A percentile compares a stretch with the other conserved stretches of the same genome.
phyloP scores from a whole-genome alignment of 2,888 invertebrate genomes.

The Mactromeris polynyma region DNA sequence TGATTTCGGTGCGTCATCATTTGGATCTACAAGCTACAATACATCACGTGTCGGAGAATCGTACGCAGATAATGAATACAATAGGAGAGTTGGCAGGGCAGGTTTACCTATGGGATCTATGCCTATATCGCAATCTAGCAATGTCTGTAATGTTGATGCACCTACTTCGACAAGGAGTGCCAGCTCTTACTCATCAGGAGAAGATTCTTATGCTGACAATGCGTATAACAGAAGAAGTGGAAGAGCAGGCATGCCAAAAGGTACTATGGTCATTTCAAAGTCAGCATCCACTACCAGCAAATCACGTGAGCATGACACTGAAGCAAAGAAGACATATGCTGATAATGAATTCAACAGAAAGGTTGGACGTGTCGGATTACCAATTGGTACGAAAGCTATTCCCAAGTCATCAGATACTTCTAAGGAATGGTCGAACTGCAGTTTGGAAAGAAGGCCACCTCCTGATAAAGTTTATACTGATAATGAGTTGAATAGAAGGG shows the following conservation, averaged over 20 bases:
- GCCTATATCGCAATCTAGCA: neutral
- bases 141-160: too few species aligned
- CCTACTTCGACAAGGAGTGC: too few species aligned
- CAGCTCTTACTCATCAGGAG: neutral
- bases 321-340: slow-evolving; percentile 21
- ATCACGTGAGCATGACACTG: neutral
- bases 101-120: neutral
- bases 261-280: neutral
- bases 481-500: slow-evolving; percentile 38
- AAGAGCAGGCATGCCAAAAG: neutral
- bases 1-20: neutral
- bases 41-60: neutral
- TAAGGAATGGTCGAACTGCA: neutral
- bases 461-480: slow-evolving; percentile 14
- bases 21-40: neutral
- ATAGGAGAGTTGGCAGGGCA: neutral
- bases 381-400: neutral
- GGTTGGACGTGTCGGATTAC: neutral
- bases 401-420: neutral
- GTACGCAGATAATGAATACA: slow-evolving; percentile 3
- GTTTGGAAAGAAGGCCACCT: neutral
- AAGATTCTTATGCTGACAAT: neutral
- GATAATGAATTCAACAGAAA: slow-evolving; percentile 26
- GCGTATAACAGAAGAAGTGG: neutral
- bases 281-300: neutral